A percentile compares a stretch with the other conserved stretches of the same genome.
These are phyloP conservation scores for Pelusios castaneus DNA, from an alignment of 2,113 vertebrate genomes.

Conservation along the genomic window DNA sequence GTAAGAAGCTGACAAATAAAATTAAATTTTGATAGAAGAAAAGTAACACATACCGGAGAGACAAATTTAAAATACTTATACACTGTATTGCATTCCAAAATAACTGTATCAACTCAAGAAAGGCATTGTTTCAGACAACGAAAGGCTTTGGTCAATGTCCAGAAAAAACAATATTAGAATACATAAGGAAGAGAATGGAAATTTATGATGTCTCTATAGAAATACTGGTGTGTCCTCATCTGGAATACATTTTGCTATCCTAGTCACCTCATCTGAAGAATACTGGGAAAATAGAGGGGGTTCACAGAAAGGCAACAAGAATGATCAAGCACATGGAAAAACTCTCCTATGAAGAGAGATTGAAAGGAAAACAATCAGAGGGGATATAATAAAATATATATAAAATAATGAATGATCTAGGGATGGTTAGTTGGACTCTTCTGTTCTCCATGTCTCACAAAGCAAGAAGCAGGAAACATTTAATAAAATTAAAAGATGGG, in stretches of 20 bases:
- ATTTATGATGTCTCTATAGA: background rate
- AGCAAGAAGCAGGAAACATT: background rate
- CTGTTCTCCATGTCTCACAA: background rate
- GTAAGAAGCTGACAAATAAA: conserved; percentile 42
- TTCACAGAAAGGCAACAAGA: background rate
- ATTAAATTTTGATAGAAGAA: background rate
- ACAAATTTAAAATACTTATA: too few relatives aligned
- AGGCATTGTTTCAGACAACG: background rate
- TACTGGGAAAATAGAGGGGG: background rate
- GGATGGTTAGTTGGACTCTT: background rate
- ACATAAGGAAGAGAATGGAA: background rate
- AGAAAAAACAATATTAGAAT: background rate
- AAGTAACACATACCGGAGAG: background rate
- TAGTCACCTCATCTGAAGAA: background rate
- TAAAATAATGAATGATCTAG: background rate
- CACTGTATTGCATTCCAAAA: background rate
- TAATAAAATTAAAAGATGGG: background rate
- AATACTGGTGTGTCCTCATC: background rate
- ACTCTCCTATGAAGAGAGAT: background rate
- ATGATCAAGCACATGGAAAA: background rate
- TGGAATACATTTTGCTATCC: background rate
- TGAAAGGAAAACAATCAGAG: background rate
- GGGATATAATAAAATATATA: background rate
- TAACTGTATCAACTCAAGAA: background rate
- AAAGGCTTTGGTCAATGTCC: background rate